Conservation (phyloP, 2,113 vertebrate species). For the Lucifuga dentata region DNA sequence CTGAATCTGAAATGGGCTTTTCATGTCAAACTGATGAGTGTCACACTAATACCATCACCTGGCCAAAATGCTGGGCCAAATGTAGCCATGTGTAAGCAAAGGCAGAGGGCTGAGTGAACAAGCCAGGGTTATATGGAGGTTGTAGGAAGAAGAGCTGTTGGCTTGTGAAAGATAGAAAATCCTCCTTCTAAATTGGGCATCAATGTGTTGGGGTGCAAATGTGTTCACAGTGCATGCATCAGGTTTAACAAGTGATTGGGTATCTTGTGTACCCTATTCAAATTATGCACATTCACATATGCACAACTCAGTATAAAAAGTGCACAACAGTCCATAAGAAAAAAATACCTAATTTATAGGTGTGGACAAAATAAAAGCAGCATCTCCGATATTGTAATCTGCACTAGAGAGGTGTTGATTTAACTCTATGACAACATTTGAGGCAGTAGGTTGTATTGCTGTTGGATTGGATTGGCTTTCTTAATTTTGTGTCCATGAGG, state of each 20-base stretch:
- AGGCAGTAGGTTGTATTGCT: not conserved
- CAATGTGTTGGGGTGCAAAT: constrained; percentile 84
- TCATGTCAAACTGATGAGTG: constrained; percentile 53
- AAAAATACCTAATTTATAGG: not conserved
- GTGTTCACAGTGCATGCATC: constrained; percentile 79
- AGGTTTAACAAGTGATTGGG: constrained; percentile 81
- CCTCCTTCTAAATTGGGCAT: constrained; percentile 78
- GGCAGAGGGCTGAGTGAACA: constrained; percentile 28
- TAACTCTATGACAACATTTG: not conserved
- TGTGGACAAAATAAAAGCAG: constrained; percentile 21
- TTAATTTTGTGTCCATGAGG: not conserved
- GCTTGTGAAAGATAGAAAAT: constrained; percentile 68
- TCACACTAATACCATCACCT: constrained; percentile 45
- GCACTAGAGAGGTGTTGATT: too few species aligned
- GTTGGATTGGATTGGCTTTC: not conserved
- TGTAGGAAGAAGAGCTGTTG: constrained; percentile 40
- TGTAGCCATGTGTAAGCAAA: constrained; percentile 12
- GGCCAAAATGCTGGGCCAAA: constrained; percentile 21
- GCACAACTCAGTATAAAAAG: not conserved
- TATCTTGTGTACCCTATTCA: constrained; percentile 61
- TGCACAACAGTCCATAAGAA: constrained; percentile 1
- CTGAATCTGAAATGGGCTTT: constrained; percentile 58
- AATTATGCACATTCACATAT: constrained; percentile 51
- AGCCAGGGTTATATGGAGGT: constrained; percentile 31
- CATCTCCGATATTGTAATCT: too few species aligned